phyloP scores from a whole-genome alignment of 53 echinoderm and acorn worm species.

The Patiria pectinifera region DNA sequence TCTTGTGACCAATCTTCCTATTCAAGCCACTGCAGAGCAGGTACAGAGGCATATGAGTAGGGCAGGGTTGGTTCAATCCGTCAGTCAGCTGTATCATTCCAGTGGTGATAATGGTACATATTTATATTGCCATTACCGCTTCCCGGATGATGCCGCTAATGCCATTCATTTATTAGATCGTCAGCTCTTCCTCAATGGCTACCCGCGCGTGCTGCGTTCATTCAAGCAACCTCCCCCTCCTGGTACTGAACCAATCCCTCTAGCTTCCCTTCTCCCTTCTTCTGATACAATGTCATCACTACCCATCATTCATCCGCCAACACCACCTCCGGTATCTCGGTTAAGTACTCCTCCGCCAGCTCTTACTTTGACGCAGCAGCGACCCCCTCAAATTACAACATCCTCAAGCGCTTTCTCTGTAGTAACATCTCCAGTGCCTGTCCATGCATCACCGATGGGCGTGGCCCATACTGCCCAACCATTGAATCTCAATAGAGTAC shows the following conservation, averaged over 20 bases:
- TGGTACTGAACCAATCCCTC: not conserved
- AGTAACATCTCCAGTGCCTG: not conserved
- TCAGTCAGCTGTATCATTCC: too few relatives aligned
- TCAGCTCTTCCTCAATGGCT: conserved; percentile 7
- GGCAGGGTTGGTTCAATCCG: too few relatives aligned
- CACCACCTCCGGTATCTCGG: not conserved
- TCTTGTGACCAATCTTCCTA: not conserved
- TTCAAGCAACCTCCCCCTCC: conserved; percentile 8
- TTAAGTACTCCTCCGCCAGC: not conserved
- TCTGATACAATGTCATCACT: not conserved
- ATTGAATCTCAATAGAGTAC: too few relatives aligned
- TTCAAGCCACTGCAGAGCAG: conserved; percentile 8
- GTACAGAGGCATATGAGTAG: not conserved
- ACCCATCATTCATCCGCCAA: not conserved
- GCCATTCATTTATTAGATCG: not conserved
- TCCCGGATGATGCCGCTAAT: not conserved
- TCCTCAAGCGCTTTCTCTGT: not conserved
- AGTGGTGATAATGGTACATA: not conserved
- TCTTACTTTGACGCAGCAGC: too few relatives aligned
- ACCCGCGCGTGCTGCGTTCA: not conserved
- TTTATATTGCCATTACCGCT: conserved; percentile 13
- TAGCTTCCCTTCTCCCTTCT: conserved; percentile 17
- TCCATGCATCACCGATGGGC: not conserved
- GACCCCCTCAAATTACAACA: not conserved
- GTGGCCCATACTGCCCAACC: not conserved